Evolutionary conservation across 2,888 invertebrate species (phyloP).

Genomic region (Leptinotarsa juncta): DNA sequence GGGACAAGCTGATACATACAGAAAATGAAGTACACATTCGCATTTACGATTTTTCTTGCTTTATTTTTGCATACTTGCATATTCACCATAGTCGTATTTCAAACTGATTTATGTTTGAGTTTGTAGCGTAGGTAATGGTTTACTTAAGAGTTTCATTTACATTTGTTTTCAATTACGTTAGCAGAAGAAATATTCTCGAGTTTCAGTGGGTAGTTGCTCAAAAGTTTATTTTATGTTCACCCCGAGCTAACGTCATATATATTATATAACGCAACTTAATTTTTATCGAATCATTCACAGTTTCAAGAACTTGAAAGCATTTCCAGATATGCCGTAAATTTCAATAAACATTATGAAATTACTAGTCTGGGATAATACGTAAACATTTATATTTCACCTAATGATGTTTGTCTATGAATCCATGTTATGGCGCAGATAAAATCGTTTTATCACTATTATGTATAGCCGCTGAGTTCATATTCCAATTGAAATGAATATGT

Average conservation of each 20-base stretch:
- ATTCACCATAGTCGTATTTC: not conserved
- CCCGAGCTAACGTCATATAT: no score
- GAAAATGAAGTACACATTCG: constrained; percentile 42
- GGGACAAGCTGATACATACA: constrained; percentile 62
- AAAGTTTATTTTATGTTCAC: no score
- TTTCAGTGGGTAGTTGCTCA: not conserved
- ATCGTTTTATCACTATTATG: not conserved
- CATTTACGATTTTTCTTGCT: not conserved
- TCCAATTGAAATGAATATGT: not conserved
- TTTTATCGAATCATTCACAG: no score
- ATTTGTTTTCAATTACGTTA: not conserved
- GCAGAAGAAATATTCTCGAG: not conserved
- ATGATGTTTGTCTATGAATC: not conserved
- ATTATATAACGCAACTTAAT: no score
- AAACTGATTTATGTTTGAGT: no score
- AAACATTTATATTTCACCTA: not conserved
- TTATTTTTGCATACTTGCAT: not conserved
- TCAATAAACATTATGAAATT: not conserved
- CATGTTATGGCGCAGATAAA: not conserved
- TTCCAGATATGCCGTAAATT: no score
- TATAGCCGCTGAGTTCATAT: not conserved
- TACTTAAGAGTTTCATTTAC: not conserved
- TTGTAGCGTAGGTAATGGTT: not conserved
- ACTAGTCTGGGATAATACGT: not conserved
- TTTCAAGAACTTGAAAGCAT: no score